Evolutionary conservation across 64 coral and sea anemone genomes (phyloP), one percentile per base, ranked within the genome.

Genomic region (Porites lutea): DNA sequence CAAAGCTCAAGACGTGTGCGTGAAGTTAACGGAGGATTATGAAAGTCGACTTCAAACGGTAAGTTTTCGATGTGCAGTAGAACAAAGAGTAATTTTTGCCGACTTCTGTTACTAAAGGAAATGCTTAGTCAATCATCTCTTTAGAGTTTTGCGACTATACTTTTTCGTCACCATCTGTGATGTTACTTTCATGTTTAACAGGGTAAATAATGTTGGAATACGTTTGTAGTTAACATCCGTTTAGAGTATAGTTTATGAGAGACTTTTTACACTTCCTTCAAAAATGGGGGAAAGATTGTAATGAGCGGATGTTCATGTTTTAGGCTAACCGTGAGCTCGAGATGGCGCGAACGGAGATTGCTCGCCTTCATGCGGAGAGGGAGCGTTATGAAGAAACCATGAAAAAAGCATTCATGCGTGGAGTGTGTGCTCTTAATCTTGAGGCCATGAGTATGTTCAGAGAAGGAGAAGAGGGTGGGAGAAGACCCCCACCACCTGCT

Each of bases 321-420:
- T 43, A 98, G 96, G 90, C 91, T 8, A 95, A 82, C 47, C 80
- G 59, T 80, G 93, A 95, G 23, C 82, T 98, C 45, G 96, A 95
- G 8, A 75, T 93, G 50, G 90, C 96, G 13, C 92, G 96, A 19
- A 54, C 59, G 48, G 96, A 98, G 69, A 95, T 98, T 51, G 91
- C 87, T 20, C 88, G 79, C 16, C 90, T 98, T 60, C 96, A 98
- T 71, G 96, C 96, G 16, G 87, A 98, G 57, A 91, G 96, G 46
- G 96, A 98, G 19, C 77, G 82, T 22, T 98, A 98, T 88, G 96
- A 98, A 78, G 96, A 98, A 79, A 98, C 96, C 2, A 98, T 98
- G 96, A 98, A 98, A 80, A 98, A 98, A 67, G 96, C 96, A 8
- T 98, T 98, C 44, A 98, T 98, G 96, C 64, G 96, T 27, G 96